Conservation (phyloP, 2,888 invertebrate genomes). For the Cephus runcator region DNA sequence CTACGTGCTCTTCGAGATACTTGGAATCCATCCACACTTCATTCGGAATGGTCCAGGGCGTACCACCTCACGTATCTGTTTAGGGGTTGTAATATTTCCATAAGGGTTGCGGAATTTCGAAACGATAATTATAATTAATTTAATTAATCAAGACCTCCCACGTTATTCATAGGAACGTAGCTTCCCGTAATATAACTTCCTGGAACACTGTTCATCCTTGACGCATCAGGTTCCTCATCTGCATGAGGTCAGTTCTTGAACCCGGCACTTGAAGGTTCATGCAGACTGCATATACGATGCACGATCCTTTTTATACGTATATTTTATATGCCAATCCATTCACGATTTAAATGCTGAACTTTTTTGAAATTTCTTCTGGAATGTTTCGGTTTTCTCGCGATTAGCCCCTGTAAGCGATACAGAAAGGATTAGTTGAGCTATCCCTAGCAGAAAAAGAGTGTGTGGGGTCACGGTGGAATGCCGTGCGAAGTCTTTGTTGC, state of each 20-base stretch:
- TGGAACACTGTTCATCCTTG: background rate
- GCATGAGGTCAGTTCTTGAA: background rate
- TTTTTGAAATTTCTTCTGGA: background rate
- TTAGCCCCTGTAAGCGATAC: background rate
- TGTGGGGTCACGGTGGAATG: slow-evolving; percentile 30
- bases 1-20: background rate
- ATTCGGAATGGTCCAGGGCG: background rate
- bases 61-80: background rate
- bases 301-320: background rate
- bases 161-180: background rate
- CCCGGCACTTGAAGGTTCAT: background rate
- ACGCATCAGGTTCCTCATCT: background rate
- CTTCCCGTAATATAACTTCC: background rate
- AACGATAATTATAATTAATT: background rate
- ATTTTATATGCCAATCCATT: background rate
- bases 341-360: background rate
- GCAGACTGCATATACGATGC: background rate
- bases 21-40: background rate
- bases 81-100: background rate
- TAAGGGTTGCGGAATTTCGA: background rate
- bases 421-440: background rate
- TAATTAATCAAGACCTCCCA: background rate
- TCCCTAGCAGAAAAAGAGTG: slow-evolving; percentile 29
- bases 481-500: slow-evolving; percentile 53
- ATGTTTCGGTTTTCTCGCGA: background rate